Base-by-base conservation (phyloP, 2,113 vertebrate genomes). In the Vimba vimba region DNA sequence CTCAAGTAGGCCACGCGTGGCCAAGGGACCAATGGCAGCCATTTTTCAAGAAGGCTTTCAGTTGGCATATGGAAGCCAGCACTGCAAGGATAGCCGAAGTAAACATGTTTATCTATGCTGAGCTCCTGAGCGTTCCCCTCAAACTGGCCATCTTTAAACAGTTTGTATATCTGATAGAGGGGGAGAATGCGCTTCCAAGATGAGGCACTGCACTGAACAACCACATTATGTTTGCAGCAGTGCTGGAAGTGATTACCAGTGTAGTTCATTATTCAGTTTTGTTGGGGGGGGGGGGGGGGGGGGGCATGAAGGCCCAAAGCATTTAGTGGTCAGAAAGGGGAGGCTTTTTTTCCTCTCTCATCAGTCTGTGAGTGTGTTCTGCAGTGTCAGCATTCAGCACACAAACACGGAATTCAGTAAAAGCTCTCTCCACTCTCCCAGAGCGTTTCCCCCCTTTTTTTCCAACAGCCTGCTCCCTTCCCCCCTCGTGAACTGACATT, bases 351-450 rank as follows among this genome's bases (percentile, higher is more conserved):
- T 87, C 92, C 91, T 93, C 91, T 90, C 92, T 92, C 86, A 93
- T 94, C 91, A 87, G 90, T 93, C 92, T 93, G 92, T 84, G 86
- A 94, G 92, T 89, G 91, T 75, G 87, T 94, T 96, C 90, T 95
- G 93, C 93, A 92, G 88, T 71, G 92, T 96, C 95, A 96, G 94
- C 94, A 92, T 92, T 95, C 92, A 86, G 89, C 92, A 88, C 90
- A 95, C 94, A 93, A 92, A 94, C 95, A 94, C 91, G 80, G 92
- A 95, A 95, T 96, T 96, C 90, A 92, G 91, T 93, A 91, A 94
- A 94, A 93, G 89, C 90, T 92, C 87, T 88, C 92, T 93, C 92
- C 87, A 83, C 90, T 90, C 89, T 82, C 88, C 23, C 89, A 81
- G 88, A 91, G 91, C 88, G 90, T 69, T 76, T 50, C 30, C 66